These are phyloP conservation scores for Drosophila aff. DNA, from an alignment of 1,140 invertebrate species.

Conservation along the genomic window DNA sequence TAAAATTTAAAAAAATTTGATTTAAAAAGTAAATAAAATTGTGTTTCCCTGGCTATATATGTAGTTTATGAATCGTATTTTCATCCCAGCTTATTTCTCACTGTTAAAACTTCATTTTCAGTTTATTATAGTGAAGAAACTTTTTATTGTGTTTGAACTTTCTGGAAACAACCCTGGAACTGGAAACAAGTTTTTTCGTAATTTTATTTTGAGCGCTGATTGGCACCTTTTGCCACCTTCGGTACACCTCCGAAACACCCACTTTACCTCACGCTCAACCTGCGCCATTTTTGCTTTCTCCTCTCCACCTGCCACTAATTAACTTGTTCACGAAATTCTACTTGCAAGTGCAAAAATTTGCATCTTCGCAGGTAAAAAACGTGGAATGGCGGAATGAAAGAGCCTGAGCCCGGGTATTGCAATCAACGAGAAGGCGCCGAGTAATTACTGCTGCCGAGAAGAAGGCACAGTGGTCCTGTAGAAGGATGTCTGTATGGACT, in stretches of 20 bases:
- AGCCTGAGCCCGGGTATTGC: conserved; percentile 5
- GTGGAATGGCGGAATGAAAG: background rate
- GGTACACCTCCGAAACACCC: background rate
- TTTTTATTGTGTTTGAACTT: conserved; percentile 15
- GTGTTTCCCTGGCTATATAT: no score
- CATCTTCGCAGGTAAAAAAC: conserved; percentile 39
- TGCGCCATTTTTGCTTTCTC: background rate
- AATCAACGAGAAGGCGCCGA: conserved; percentile 63
- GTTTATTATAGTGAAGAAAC: conserved; percentile 7
- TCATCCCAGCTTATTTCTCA: background rate
- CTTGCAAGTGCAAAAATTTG: conserved; percentile 41
- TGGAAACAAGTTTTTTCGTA: conserved; percentile 19
- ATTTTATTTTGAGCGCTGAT: conserved; percentile 41
- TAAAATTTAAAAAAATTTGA: background rate
- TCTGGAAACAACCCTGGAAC: background rate
- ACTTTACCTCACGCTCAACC: background rate
- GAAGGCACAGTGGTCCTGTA: conserved; percentile 2
- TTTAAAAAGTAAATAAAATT: no score
- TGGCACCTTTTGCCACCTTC: conserved; percentile 11
- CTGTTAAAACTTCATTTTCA: background rate
- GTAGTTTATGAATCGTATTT: background rate
- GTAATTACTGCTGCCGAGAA: conserved; percentile 54
- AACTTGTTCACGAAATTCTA: conserved; percentile 33
- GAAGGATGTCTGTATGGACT: background rate
- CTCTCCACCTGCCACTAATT: conserved; percentile 26